Percentiles rank a stretch among this genome's conserved stretches.
Evolutionary conservation across 1,140 invertebrate species (phyloP).

Genomic region (Atopsyche davidsoni): DNA sequence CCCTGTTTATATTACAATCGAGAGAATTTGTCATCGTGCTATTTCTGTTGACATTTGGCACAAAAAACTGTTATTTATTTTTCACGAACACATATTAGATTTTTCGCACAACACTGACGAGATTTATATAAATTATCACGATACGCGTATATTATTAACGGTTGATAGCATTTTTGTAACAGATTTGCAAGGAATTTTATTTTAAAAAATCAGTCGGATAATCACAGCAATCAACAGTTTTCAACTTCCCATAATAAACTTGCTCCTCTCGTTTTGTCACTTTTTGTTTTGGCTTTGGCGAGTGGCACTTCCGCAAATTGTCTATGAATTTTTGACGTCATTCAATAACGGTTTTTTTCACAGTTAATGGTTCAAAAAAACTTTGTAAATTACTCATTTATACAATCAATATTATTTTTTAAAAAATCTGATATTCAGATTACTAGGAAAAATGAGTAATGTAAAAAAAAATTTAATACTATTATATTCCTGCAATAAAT

Average conservation of each 20-base stretch:
- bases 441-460: no score
- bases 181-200: slow-evolving; percentile 6
- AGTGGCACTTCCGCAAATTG: neutral
- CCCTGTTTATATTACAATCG: slow-evolving; percentile 10
- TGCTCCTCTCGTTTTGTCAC: slow-evolving; percentile 2
- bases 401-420: no score
- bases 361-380: no score
- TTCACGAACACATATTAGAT: slow-evolving; percentile 20
- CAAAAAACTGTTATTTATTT: slow-evolving; percentile 20
- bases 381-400: no score
- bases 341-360: no score
- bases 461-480: no score
- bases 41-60: slow-evolving; percentile 28
- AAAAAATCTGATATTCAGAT: no score
- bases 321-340: neutral
- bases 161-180: slow-evolving; percentile 9
- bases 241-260: slow-evolving; percentile 1
- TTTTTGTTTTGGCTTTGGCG: neutral
- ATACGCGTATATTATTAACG: neutral
- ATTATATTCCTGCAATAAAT: no score
- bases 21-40: slow-evolving; percentile 22
- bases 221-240: slow-evolving; percentile 23
- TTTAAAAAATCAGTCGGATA: slow-evolving; percentile 20
- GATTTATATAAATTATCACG: slow-evolving; percentile 1
- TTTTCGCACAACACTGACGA: slow-evolving; percentile 9